These are phyloP conservation scores for Anser cygnoides DNA, from an alignment of 2,113 vertebrate species.

Conservation along the genomic window DNA sequence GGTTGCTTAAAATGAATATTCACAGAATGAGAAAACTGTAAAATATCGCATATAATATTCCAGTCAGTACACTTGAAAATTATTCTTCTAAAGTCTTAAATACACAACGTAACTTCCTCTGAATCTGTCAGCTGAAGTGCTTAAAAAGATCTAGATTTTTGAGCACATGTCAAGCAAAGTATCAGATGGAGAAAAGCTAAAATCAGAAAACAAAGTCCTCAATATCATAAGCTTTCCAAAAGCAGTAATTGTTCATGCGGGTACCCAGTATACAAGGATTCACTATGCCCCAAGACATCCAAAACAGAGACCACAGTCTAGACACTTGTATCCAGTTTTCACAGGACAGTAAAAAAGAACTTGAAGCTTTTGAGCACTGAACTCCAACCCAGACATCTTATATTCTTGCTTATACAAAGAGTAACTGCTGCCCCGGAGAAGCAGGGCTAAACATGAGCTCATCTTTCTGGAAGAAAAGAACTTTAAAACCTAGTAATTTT, in stretches of 20 bases:
- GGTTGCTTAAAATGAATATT: constrained; percentile 83
- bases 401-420: background rate
- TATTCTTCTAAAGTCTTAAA: constrained; percentile 44
- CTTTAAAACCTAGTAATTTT: background rate
- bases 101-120: constrained; percentile 59
- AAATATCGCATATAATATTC: constrained; percentile 68
- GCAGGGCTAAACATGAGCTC: background rate
- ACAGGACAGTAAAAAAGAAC: background rate
- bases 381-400: background rate
- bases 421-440: background rate
- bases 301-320: constrained; percentile 23
- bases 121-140: constrained; percentile 12
- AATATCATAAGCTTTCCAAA: background rate
- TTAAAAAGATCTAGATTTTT: background rate
- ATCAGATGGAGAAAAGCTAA: background rate
- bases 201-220: background rate
- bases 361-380: background rate
- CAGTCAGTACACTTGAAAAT: constrained; percentile 68
- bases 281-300: background rate
- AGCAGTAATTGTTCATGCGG: background rate
- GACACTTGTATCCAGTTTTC: background rate
- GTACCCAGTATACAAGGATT: constrained; percentile 55
- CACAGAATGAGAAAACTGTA: constrained; percentile 79
- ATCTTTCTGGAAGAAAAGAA: background rate
- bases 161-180: background rate